Evolutionary conservation across 1,140 invertebrate genomes (phyloP), one percentile per base, ranked within the genome.

Genomic region (Copidosoma floridanum): DNA sequence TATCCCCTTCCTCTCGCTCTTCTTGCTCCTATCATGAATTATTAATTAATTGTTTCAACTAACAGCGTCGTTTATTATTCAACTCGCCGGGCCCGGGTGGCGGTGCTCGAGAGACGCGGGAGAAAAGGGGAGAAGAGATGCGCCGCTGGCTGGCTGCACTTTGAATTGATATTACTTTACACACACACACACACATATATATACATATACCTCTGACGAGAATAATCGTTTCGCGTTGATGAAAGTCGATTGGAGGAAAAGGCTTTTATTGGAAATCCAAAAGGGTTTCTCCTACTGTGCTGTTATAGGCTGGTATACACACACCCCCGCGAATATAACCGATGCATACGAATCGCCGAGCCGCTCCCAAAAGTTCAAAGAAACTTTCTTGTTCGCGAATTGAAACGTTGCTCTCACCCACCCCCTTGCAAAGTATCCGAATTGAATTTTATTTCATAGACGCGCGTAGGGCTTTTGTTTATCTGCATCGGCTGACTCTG

Each of bases 21-120:
- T 68, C 69, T 74, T 71, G 68, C 71, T 10, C 6, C 74, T 79
- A 77, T 78, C 79, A 80, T 81, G 79, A 81, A 81, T 81, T 81
- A 81, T 81, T 81, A 80, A 81, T 81, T 80, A 80, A 80, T 81
- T 80, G 79, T 81, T 79, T 81, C 77, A 78, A 77, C 76, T 78
- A 77, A 77, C 71, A 68, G 73, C 65, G 63, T 77, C 71, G 73
- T 80, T 78, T 78, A 78, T 79, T 78, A 80, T 81, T 78, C 79
- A 80, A 65, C 60, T 70, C 18, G 46, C 43, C 35, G 53, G 26
- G 51, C 11, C 26, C n/a, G n/a, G n/a, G n/a, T n/a, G n/a, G n/a
- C n/a, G n/a, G n/a, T n/a, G n/a, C n/a, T n/a, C n/a, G n/a, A n/a
- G n/a, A n/a, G n/a, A n/a, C n/a, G n/a, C n/a, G n/a, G n/a, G n/a